Evolutionary conservation across 2,888 invertebrate species (phyloP).

Genomic region (Cyclophora punctaria): DNA sequence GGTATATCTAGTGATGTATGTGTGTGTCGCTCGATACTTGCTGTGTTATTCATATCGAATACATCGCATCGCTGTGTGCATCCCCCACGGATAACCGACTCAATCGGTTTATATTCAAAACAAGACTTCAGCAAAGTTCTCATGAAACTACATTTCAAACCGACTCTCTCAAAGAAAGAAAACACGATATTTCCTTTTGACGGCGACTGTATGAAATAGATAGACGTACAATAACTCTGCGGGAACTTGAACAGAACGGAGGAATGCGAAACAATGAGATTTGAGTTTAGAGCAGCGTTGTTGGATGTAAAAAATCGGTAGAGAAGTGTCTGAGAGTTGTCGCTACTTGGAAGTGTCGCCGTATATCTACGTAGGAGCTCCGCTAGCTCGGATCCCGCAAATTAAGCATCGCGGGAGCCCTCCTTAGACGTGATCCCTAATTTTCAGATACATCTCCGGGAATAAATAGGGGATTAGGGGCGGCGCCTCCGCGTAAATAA

Average conservation of each 20-base stretch:
- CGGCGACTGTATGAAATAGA: constrained; percentile 8
- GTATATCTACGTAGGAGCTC: constrained; percentile 22
- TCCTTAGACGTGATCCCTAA: constrained; percentile 67
- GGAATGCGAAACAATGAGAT: constrained; percentile 9
- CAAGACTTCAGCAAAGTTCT: constrained; percentile 18
- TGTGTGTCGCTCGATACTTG: too few species aligned
- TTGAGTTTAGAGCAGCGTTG: constrained; percentile 5
- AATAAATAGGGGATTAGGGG: constrained; percentile 74
- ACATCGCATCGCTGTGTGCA: too few species aligned
- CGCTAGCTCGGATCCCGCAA: constrained; percentile 43
- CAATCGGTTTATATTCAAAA: constrained; percentile 19
- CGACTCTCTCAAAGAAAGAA: constrained; percentile 14
- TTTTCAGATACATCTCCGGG: constrained; percentile 73
- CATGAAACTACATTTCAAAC: constrained; percentile 20
- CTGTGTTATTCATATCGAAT: too few species aligned
- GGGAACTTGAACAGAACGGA: constrained; percentile 11
- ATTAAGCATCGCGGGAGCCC: constrained; percentile 52
- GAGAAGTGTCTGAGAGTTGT: constrained; percentile 25
- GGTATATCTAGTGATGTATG: too few species aligned
- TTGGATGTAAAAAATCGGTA: constrained; percentile 1
- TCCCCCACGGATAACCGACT: constrained; percentile 12
- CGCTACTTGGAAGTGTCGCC: constrained; percentile 26
- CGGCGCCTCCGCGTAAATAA: constrained; percentile 68
- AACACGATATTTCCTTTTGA: constrained; percentile 19
- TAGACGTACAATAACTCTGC: constrained; percentile 16